These are phyloP conservation scores for Xiphophorus couchianus DNA, from an alignment of 2,113 vertebrate genomes.

Conservation along the genomic window DNA sequence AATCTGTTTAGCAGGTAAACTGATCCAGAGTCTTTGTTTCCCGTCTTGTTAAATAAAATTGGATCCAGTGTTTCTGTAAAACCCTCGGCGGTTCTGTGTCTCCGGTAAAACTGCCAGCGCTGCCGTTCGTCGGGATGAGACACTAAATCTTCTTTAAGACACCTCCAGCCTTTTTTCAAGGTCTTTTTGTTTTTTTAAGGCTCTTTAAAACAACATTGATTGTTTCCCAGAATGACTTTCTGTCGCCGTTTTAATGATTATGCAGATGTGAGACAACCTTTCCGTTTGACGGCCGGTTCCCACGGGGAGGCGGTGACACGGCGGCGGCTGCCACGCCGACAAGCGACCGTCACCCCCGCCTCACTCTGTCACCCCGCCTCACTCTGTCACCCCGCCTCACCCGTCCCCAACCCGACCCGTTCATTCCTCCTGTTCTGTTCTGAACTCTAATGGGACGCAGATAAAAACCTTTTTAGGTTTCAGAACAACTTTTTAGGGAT, in stretches of 20 bases:
- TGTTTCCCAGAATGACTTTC: conserved; percentile 79
- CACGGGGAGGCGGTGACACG: conserved; percentile 32
- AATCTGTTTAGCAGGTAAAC: not conserved
- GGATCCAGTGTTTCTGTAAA: conserved; percentile 1
- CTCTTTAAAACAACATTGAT: conserved; percentile 82
- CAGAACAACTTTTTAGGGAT: too few relatives aligned
- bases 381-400: not conserved
- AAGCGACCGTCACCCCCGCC: conserved; percentile 31
- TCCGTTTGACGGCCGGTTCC: conserved; percentile 74
- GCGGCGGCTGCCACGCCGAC: conserved; percentile 49
- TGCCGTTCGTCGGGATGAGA: conserved; percentile 37
- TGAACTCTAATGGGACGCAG: too few relatives aligned
- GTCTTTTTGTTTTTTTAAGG: conserved; percentile 53
- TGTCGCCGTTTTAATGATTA: conserved; percentile 79
- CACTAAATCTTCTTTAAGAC: conserved; percentile 72
- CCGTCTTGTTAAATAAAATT: conserved; percentile 1
- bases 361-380: not conserved
- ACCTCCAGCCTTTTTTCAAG: conserved; percentile 46
- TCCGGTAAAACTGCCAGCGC: conserved; percentile 55
- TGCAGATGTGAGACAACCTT: conserved; percentile 80
- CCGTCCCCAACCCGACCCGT: not conserved
- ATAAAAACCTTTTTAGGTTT: too few relatives aligned
- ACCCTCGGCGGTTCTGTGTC: conserved; percentile 4
- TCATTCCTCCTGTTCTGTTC: conserved; percentile 1
- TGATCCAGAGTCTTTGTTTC: too few relatives aligned